Conservation (phyloP, 2,888 invertebrate genomes). For the Atherix ibis region DNA sequence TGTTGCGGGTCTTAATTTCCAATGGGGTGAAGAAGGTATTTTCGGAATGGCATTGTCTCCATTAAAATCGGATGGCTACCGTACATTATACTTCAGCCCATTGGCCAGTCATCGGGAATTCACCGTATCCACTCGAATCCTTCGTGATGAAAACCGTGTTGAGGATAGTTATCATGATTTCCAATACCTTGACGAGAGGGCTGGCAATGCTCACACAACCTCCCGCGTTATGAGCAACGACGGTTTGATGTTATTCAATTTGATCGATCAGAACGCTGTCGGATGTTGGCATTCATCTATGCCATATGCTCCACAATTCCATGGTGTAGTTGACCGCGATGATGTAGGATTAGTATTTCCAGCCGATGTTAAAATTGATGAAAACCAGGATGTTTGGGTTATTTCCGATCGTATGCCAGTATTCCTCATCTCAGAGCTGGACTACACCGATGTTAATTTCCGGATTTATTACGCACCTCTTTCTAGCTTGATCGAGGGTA, state of each 20-base stretch:
- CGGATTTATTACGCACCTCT: conserved; percentile 56
- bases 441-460: conserved; percentile 64
- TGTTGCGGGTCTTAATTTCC: conserved; percentile 66
- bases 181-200: conserved; percentile 42
- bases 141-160: conserved; percentile 51
- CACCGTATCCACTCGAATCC: conserved; percentile 55
- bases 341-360: conserved; percentile 64
- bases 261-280: conserved; percentile 66
- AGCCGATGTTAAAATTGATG: conserved; percentile 61
- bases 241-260: conserved; percentile 59
- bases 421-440: conserved; percentile 50
- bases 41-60: conserved; percentile 64
- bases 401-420: conserved; percentile 71
- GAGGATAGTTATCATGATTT: conserved; percentile 58
- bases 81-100: conserved; percentile 63
- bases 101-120: conserved; percentile 65
- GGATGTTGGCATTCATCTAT: conserved; percentile 65
- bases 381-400: conserved; percentile 57
- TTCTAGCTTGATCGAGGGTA: conserved; percentile 48
- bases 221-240: conserved; percentile 57
- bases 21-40: conserved; percentile 70
- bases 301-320: conserved; percentile 47
- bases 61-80: conserved; percentile 45
- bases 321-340: conserved; percentile 56
- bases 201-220: conserved; percentile 52